Base-by-base conservation (phyloP, 1,140 invertebrate species). In the Drosophila jambulina region DNA sequence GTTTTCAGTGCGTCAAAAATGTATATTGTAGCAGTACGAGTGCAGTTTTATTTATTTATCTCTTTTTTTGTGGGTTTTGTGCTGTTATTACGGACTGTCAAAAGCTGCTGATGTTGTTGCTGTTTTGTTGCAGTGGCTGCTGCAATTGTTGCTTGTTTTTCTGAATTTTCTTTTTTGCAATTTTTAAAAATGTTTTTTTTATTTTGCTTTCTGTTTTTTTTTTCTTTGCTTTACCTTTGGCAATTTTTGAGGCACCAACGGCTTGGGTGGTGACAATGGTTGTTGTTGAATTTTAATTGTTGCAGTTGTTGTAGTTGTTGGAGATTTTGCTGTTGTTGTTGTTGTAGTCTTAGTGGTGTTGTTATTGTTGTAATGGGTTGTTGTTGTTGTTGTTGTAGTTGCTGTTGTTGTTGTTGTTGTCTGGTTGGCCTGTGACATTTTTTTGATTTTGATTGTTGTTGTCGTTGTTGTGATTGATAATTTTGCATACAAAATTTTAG, bases 211-310 rank as follows among this genome's bases (percentile, higher is more conserved):
- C 19, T 49, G 60, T 74, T 68, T 67, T 74, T 46, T 45, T 46
- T 7, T 23, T 48, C 8, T 84, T 80, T 56, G 38, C 65, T 85
- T 87, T 87, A 93, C 92, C 92, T 93, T 93, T 75, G 91, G 80
- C 56, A 92, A 87, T 83, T 91, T 92, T 82, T 83, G 78, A 79
- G 91, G 91, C 63, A 91, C 69, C 77, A 92, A 79, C 78, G 92
- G 92, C 88, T 92, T 93, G 56, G 92, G 92, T 82, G 92, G 92
- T 82, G 92, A 93, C 77, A 93, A 82, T 92, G 92, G 92, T 86
- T 92, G 91, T 82, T 86, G 82, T 82, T 92, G 91, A 80, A 92
- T 86, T 92, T 92, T 91, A 77, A 85, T 91, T 46, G 78, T 78
- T 71, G 80, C 64, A 74, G 72, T 80, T 54, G 69, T 77, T 68